A percentile compares a stretch with the other conserved stretches of the same genome.
Conservation (phyloP, 2,797 vertebrate genomes). For the Arctocebus calabarensis region DNA sequence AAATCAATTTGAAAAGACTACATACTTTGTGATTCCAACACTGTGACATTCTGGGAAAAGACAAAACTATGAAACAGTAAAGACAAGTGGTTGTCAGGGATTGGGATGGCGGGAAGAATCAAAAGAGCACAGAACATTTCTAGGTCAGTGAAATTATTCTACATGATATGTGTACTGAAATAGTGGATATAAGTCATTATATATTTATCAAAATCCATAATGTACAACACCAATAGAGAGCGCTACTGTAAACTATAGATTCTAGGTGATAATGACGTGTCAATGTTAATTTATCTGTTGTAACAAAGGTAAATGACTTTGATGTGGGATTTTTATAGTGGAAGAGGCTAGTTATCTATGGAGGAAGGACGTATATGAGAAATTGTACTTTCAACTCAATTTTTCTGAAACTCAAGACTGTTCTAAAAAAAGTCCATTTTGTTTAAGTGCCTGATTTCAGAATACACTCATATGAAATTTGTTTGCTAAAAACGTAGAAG, state of each 20-base stretch:
- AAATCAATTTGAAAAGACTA: background rate
- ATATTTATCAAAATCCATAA: background rate
- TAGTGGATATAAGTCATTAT: background rate
- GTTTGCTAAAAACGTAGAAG: background rate
- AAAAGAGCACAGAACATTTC: background rate
- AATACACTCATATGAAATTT: background rate
- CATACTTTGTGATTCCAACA: background rate
- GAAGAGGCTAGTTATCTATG: background rate
- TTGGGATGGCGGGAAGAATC: background rate
- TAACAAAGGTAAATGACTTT: background rate
- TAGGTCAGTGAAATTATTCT: background rate
- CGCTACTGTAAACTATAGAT: background rate
- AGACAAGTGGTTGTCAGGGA: background rate
- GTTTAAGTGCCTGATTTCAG: background rate
- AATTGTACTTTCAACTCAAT: background rate
- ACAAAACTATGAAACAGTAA: background rate
- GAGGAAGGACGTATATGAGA: background rate
- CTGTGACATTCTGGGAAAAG: conserved; percentile 11
- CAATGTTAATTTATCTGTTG: background rate
- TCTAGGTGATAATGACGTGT: background rate
- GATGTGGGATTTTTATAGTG: background rate
- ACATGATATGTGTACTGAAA: background rate
- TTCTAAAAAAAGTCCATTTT: background rate
- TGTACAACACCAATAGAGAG: background rate
- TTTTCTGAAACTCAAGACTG: background rate